Evolutionary conservation across 1,140 invertebrate genomes (phyloP), one percentile per base, ranked within the genome.

Genomic region (Drosophila auraria): DNA sequence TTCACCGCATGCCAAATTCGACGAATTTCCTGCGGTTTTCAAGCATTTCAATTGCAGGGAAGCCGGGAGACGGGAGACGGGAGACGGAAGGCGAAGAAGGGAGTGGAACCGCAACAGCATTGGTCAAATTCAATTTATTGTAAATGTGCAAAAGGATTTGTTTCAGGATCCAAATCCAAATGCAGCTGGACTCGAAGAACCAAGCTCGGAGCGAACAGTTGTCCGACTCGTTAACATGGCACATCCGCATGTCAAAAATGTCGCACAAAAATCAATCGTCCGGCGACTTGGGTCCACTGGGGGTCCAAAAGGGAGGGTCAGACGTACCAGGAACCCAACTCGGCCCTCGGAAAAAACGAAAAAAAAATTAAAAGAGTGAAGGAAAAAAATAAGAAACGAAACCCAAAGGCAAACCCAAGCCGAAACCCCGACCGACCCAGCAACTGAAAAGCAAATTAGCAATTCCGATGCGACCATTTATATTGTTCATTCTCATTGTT

Each of bases 171-270:
- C 36, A 40, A 57, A 57, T 57, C 54, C 20, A 40, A 57, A 40
- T 40, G 54, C 54, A 57, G 54, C 54, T 57, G 54, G 38, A 57
- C 54, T 38, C 70, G 9, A 33, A 58, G 12, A 56, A 66, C 40
- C 38, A 77, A 81, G 81, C 84, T 90, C 78, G 74, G 62, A 59
- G 61, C 74, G 36, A 57, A 64, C 74, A 82, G 66, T 86, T 86
- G 63, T 83, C 64, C 38, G 54, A 69, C 47, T 89, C 86, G 84
- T 87, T 89, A 87, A 82, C 84, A 89, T 89, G 86, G 82, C 82
- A 90, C 86, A 90, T 90, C 82, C 86, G 86, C 82, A 90, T 90
- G 86, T 90, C 86, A 90, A 90, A 90, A 90, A 90, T 90, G 86
- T 90, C 86, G 82, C 82, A 82, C 86, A 90, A 90, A 90, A 91